Base-by-base conservation (phyloP, 2,113 vertebrate genomes). In the Cyprinodon variegatus region DNA sequence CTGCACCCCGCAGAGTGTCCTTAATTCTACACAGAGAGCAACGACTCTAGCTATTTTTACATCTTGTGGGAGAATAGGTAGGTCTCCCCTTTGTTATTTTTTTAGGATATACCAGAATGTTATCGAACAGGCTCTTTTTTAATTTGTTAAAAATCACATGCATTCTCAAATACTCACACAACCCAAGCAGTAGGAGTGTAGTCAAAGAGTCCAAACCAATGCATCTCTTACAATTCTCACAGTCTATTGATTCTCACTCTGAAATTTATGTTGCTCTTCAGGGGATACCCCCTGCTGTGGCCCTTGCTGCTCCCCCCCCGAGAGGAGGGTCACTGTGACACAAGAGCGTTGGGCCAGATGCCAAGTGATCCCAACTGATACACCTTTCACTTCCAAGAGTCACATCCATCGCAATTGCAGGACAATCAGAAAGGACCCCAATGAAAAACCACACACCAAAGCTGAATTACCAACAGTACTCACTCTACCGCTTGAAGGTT, bases 261-360 rank as follows among this genome's bases (percentile, higher is more conserved):
- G 93, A 94, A 95, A 95, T 95, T 93, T 94, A 94, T 93, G 91
- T 93, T 91, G 86, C 85, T 90, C 96, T 95, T 94, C 77, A 85
- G 88, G 76, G 50, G 65, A 73, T 86, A 68, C 90, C 93, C 91
- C 94, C 94, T 89, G 79, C 94, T 91, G 95, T 79, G 94, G 85
- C 86, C 86, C 39, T 94, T 92, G 90, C 94, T 91, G 93, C 91
- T 48, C 89, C 91, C 88, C 91, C 88, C 83, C 85, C 91, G 89
- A 88, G 92, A 77, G 74, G 76, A 15, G 90, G 90, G 92, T 93
- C 93, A 91, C 71, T 71, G 88, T 84, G 90, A 95, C 95, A 95
- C 84, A 94, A 96, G 94, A 92, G 90, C 89, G 91, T 90, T 94
- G 93, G 87, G 85, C 88, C 90, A 92, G 93, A 94, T 95, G 94